A percentile compares a stretch with the other conserved stretches of the same genome.
Evolutionary conservation across 2,888 invertebrate genomes (phyloP).

Genomic region (Drosophila planitibia): DNA sequence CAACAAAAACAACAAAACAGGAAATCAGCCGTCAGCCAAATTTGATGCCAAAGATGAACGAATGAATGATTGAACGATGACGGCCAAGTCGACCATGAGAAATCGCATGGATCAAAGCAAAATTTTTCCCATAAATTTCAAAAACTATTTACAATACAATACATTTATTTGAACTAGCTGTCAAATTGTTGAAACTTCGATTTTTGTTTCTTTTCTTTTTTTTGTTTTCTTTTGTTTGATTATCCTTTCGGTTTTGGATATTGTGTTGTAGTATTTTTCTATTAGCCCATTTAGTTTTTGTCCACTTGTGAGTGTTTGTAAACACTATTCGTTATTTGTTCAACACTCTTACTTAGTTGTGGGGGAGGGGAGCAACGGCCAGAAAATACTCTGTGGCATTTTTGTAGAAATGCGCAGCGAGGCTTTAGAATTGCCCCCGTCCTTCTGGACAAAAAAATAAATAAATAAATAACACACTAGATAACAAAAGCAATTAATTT

Average conservation of each 20-base stretch:
- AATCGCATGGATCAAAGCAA: constrained; percentile 26
- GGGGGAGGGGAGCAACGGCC: constrained; percentile 44
- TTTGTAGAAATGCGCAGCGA: constrained; percentile 56
- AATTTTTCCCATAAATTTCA: constrained; percentile 19
- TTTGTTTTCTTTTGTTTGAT: constrained; percentile 7
- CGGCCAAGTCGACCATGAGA: constrained; percentile 17
- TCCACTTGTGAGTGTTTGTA: constrained; percentile 55
- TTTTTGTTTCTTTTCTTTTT: neutral
- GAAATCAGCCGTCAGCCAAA: constrained; percentile 22
- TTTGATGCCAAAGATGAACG: constrained; percentile 70
- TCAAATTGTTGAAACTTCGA: constrained; percentile 31
- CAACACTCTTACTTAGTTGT: constrained; percentile 39
- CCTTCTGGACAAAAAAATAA: neutral
- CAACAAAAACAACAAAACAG: constrained; percentile 10
- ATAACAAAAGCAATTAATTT: constrained; percentile 24
- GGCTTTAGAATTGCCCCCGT: constrained; percentile 47
- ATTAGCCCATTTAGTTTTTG: constrained; percentile 37
- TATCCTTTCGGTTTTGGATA: constrained; percentile 4
- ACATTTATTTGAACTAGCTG: constrained; percentile 48
- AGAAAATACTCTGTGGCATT: constrained; percentile 41
- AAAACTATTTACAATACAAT: constrained; percentile 22
- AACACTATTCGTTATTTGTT: constrained; percentile 47
- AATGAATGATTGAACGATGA: constrained; percentile 54
- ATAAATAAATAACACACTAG: constrained; percentile 14
- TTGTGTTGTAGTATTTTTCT: constrained; percentile 44